phyloP scores from a whole-genome alignment of 2,113 vertebrate species.

The Pseudopipra pipra region DNA sequence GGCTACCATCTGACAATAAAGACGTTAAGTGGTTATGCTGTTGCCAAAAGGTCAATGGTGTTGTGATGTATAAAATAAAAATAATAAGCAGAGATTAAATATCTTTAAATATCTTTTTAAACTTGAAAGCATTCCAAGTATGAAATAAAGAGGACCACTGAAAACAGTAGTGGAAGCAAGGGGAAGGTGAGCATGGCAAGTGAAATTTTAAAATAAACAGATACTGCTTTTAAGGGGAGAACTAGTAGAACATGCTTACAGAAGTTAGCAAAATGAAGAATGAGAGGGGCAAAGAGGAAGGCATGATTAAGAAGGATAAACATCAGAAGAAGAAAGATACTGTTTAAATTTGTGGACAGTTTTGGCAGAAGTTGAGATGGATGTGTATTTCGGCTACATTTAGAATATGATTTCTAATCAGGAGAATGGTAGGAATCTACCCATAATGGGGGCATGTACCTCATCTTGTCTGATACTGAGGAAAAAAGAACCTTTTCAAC shows the following conservation, averaged over 20 bases:
- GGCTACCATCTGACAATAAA: background rate
- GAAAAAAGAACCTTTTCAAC: background rate
- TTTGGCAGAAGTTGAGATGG: background rate
- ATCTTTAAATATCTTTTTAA: background rate
- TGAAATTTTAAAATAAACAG: background rate
- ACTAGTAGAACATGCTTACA: background rate
- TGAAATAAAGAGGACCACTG: background rate
- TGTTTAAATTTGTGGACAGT: background rate
- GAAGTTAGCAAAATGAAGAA: background rate
- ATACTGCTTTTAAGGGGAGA: background rate
- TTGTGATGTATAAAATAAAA: background rate
- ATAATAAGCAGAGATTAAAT: background rate
- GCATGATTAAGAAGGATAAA: background rate
- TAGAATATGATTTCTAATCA: background rate
- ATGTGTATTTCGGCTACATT: background rate
- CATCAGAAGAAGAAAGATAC: background rate
- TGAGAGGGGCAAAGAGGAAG: background rate
- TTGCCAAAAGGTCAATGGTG: background rate
- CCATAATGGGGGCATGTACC: background rate
- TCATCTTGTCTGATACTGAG: background rate
- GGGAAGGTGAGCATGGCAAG: background rate
- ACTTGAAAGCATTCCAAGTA: background rate
- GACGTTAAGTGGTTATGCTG: background rate
- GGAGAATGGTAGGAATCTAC: background rate
- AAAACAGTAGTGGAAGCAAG: background rate